Conservation (phyloP, 1,140 invertebrate genomes). For the Coptotermes formosanus region DNA sequence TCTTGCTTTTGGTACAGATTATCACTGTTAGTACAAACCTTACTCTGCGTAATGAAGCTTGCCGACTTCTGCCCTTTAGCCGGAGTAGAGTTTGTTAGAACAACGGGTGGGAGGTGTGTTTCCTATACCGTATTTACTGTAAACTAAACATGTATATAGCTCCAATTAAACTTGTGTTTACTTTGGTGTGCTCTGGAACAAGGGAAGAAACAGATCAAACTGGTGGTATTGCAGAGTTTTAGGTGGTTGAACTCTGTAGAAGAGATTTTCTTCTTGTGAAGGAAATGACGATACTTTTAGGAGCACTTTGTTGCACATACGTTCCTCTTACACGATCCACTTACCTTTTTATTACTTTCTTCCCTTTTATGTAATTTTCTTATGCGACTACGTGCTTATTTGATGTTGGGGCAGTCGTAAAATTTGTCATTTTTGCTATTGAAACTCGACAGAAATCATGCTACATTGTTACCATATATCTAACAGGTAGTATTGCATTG, state of each 20-base stretch:
- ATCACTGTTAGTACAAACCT: background rate
- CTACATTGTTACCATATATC: too few species aligned
- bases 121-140: background rate
- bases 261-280: background rate
- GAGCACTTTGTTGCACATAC: background rate
- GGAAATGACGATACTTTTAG: background rate
- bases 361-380: background rate
- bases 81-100: background rate
- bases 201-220: background rate
- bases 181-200: background rate
- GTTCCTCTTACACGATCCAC: background rate
- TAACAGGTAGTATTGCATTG: background rate
- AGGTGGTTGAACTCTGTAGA: background rate
- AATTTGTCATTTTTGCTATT: too few species aligned
- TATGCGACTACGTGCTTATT: too few species aligned
- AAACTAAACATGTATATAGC: background rate
- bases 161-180: conserved; percentile 7
- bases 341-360: background rate
- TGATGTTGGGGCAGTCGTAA: too few species aligned
- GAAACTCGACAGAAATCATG: too few species aligned
- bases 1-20: background rate
- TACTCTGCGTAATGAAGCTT: background rate
- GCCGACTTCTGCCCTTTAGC: too few species aligned
- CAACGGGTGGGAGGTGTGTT: background rate
- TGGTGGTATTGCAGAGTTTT: background rate